Conservation (phyloP, 92 coral and sea anemone species). For the Porites rus region DNA sequence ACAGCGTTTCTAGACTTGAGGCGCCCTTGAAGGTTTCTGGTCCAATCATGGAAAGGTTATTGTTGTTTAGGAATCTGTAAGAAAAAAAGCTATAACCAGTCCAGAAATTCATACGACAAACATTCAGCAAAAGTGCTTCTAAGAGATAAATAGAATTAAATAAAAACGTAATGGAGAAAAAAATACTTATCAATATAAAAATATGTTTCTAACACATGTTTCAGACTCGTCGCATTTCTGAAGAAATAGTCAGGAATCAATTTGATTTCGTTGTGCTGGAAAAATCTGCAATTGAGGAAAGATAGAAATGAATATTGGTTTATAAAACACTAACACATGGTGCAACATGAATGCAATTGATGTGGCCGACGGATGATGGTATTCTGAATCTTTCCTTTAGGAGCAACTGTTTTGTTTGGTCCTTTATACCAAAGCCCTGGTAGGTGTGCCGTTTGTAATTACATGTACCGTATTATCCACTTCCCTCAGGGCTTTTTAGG, state of each 20-base stretch:
- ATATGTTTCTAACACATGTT: constrained; percentile 19
- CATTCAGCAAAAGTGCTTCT: background rate
- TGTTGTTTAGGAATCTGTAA: constrained; percentile 64
- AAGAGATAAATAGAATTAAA: too few species aligned
- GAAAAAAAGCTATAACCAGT: background rate
- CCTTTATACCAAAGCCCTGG: too few species aligned
- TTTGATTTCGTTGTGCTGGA: constrained; percentile 63
- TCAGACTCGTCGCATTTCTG: constrained; percentile 20
- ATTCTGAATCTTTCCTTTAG: too few species aligned
- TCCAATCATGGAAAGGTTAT: constrained; percentile 51
- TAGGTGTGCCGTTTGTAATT: too few species aligned
- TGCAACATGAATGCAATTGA: background rate
- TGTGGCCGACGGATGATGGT: background rate
- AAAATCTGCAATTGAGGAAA: constrained; percentile 17
- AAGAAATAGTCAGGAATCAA: constrained; percentile 52
- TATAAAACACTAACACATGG: background rate
- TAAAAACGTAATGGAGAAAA: too few species aligned
- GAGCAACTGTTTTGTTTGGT: too few species aligned
- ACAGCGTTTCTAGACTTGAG: constrained; percentile 55
- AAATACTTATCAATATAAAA: background rate
- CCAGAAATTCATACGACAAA: too few species aligned
- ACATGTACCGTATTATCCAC: too few species aligned
- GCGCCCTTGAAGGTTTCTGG: constrained; percentile 62
- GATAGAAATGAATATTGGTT: background rate
- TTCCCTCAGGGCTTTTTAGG: too few species aligned